Percentiles rank a stretch among this genome's conserved stretches.
Evolutionary conservation across 1,140 invertebrate genomes (phyloP).

Genomic region (Drosophila novamexicana): DNA sequence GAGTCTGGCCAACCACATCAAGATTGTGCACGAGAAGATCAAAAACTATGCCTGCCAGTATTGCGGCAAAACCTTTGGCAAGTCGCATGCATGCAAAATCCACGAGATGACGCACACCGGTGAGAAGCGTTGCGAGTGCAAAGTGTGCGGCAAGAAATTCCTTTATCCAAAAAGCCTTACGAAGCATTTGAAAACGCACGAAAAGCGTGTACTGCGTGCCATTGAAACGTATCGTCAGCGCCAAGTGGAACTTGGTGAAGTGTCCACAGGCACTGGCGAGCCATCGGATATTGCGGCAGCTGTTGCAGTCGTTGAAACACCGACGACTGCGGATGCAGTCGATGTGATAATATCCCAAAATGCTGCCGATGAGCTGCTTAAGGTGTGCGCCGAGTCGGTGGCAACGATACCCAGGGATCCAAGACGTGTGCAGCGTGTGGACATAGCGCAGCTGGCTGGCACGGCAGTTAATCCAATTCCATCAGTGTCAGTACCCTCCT

Average conservation of each 20-base stretch:
- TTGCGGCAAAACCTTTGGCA: slow-evolving; percentile 82
- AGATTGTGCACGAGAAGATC: slow-evolving; percentile 82
- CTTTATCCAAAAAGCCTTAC: slow-evolving; percentile 80
- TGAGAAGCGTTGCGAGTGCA: slow-evolving; percentile 84
- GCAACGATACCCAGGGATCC: slow-evolving; percentile 79
- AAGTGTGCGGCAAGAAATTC: slow-evolving; percentile 80
- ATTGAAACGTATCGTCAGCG: slow-evolving; percentile 80
- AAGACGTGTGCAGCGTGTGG: slow-evolving; percentile 73
- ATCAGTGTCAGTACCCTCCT: slow-evolving; percentile 74
- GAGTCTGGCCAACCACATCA: slow-evolving; percentile 76
- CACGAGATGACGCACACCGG: slow-evolving; percentile 85
- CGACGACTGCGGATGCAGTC: background rate
- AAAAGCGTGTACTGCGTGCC: slow-evolving; percentile 75
- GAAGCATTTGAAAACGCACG: slow-evolving; percentile 81
- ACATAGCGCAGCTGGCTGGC: slow-evolving; percentile 71
- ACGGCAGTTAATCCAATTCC: slow-evolving; percentile 78
- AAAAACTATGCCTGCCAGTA: slow-evolving; percentile 82
- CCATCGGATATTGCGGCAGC: slow-evolving; percentile 16
- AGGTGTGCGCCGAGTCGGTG: slow-evolving; percentile 78
- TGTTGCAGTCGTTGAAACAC: background rate
- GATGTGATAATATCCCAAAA: slow-evolving; percentile 62
- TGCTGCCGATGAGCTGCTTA: slow-evolving; percentile 77
- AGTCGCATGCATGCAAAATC: slow-evolving; percentile 81
- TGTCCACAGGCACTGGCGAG: slow-evolving; percentile 12
- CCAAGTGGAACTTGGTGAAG: slow-evolving; percentile 72